Evolutionary conservation across 2,797 vertebrate species (phyloP).

Genomic region (Anas acuta): DNA sequence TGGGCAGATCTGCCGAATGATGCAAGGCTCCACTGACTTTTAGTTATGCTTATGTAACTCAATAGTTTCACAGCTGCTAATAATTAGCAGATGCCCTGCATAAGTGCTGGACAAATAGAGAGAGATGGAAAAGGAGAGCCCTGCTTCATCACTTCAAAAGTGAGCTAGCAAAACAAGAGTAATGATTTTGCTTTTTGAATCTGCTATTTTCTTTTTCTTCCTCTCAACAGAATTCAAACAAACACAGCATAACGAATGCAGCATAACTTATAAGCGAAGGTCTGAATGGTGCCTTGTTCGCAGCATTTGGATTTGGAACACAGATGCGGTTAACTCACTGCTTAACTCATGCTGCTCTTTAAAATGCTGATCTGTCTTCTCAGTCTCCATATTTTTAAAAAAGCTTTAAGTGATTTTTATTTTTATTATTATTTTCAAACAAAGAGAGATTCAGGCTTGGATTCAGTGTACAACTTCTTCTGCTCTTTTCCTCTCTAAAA

Average conservation of each 20-base stretch:
- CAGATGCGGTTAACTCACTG: constrained; percentile 62
- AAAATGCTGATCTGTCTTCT: constrained; percentile 19
- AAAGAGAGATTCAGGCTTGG: background rate
- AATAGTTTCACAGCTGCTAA: constrained; percentile 74
- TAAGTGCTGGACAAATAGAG: constrained; percentile 40
- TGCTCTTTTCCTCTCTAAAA: constrained; percentile 9
- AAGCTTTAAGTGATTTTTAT: background rate
- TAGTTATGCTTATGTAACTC: constrained; percentile 68
- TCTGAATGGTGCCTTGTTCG: constrained; percentile 73
- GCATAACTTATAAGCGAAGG: constrained; percentile 51
- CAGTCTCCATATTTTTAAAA: background rate
- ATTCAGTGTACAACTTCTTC: background rate
- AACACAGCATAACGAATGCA: background rate
- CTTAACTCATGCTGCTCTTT: constrained; percentile 42
- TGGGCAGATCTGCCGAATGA: constrained; percentile 35
- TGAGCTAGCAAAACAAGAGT: constrained; percentile 15
- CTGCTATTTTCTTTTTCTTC: constrained; percentile 54
- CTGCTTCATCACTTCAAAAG: constrained; percentile 59
- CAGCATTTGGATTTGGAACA: constrained; percentile 57
- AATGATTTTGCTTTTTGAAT: constrained; percentile 3
- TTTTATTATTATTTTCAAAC: background rate
- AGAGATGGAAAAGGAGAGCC: background rate
- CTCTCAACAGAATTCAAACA: constrained; percentile 34
- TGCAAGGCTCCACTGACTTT: constrained; percentile 68
- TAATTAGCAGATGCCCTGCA: constrained; percentile 72